A percentile compares a stretch with the other conserved stretches of the same genome.
These are phyloP conservation scores for Octodon degus DNA, from an alignment of 2,113 vertebrate genomes.

Conservation along the genomic window DNA sequence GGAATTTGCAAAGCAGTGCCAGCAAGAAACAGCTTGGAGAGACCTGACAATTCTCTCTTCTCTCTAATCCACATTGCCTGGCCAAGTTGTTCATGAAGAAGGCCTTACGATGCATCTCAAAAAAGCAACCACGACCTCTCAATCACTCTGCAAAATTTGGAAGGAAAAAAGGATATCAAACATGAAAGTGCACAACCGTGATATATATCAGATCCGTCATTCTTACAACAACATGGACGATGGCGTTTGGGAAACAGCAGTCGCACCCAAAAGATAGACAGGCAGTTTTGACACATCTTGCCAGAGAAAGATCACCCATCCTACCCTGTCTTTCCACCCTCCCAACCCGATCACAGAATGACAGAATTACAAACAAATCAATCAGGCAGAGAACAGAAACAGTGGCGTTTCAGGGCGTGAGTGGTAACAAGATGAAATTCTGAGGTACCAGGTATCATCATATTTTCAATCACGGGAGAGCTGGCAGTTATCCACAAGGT, in stretches of 20 bases:
- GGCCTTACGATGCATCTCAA: neutral
- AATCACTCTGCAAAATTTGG: neutral
- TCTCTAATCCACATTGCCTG: neutral
- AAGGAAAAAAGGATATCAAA: constrained; percentile 13
- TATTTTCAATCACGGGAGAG: neutral
- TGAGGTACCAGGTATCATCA: neutral
- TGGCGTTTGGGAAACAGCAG: constrained; percentile 15
- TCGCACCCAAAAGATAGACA: constrained; percentile 67
- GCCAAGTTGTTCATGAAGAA: neutral
- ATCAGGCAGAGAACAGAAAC: constrained; percentile 37
- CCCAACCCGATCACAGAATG: constrained; percentile 4
- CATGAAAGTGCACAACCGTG: neutral
- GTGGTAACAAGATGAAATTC: neutral
- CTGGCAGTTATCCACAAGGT: neutral
- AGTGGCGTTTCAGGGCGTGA: neutral
- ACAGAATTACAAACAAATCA: constrained; percentile 68
- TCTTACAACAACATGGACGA: constrained; percentile 59
- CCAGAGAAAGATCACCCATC: constrained; percentile 54
- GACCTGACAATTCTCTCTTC: neutral
- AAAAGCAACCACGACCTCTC: neutral
- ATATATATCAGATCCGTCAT: neutral
- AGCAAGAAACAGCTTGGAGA: neutral
- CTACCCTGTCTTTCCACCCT: neutral
- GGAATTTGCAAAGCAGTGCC: neutral
- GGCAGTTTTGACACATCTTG: constrained; percentile 69